Evolutionary conservation across 2,888 invertebrate species (phyloP).

Genomic region (Caprella mutica): DNA sequence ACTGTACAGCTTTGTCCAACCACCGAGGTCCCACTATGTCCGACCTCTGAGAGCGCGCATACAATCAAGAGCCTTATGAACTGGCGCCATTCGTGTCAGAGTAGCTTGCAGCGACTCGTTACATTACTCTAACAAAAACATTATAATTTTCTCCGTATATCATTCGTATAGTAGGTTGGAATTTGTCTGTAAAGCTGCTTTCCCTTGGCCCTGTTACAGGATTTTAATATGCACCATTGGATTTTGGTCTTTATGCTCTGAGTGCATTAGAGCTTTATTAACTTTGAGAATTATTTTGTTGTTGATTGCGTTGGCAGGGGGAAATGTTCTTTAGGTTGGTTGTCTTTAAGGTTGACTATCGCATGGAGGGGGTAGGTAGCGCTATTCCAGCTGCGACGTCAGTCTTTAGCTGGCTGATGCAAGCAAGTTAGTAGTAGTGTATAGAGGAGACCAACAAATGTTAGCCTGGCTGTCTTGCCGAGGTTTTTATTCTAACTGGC

Average conservation of each 20-base stretch:
- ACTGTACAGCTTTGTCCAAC: conserved; percentile 34
- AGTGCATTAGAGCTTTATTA: no score
- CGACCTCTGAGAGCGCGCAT: conserved; percentile 30
- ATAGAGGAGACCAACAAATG: conserved; percentile 34
- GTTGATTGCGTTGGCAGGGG: conserved; percentile 15
- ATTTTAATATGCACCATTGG: no score
- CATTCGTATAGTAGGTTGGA: conserved; percentile 21
- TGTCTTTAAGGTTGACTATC: conserved; percentile 26
- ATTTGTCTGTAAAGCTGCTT: conserved; percentile 25
- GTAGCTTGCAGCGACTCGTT: conserved; percentile 27
- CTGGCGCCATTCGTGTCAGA: conserved; percentile 23
- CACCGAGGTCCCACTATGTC: conserved; percentile 32
- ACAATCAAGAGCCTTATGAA: conserved; percentile 29
- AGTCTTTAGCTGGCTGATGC: no score
- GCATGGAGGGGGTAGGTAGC: conserved; percentile 19
- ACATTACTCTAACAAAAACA: conserved; percentile 29
- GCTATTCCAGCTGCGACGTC: conserved; percentile 34
- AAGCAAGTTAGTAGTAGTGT: conserved; percentile 29
- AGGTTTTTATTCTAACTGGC: conserved; percentile 35
- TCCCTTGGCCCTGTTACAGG: conserved; percentile 34
- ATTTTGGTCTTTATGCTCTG: no score
- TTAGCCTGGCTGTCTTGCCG: conserved; percentile 32
- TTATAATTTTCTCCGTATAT: conserved; percentile 18
- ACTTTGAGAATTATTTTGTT: conserved; percentile 27
- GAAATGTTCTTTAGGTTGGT: conserved; percentile 25